Conservation (phyloP, 2,888 invertebrate genomes). For the Patella pellucida region DNA sequence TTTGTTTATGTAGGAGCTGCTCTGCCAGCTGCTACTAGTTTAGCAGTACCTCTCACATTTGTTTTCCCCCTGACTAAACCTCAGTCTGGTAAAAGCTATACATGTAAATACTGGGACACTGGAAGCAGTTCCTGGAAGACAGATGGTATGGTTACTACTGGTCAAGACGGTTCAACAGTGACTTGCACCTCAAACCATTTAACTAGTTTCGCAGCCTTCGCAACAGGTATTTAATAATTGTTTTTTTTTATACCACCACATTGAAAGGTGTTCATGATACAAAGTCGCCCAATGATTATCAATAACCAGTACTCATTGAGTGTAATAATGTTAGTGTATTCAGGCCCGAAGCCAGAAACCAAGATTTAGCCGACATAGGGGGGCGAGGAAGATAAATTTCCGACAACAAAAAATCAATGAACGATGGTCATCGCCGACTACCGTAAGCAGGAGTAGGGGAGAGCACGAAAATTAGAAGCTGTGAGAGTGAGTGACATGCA, state of each 20-base stretch:
- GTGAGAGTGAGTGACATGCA: no score
- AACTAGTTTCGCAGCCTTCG: conserved; percentile 17
- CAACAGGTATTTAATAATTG: not conserved
- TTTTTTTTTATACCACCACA: not conserved
- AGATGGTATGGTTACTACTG: not conserved
- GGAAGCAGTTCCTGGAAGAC: conserved; percentile 3
- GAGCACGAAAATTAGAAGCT: no score
- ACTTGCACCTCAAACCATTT: conserved; percentile 18
- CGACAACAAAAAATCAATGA: no score
- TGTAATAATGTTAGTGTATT: no score
- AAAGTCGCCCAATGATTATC: no score
- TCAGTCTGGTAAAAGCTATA: conserved; percentile 1
- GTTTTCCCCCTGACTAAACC: conserved; percentile 14
- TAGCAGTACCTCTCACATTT: conserved; percentile 8
- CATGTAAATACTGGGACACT: conserved; percentile 20
- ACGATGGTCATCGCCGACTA: no score
- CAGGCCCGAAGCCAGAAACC: no score
- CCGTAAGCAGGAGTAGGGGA: no score
- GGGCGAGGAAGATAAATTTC: no score
- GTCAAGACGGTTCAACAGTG: conserved; percentile 1
- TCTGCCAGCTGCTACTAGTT: not conserved
- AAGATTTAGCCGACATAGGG: no score
- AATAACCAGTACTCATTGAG: no score
- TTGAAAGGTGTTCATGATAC: no score
- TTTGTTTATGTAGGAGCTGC: conserved; percentile 11